A percentile compares a stretch with the other conserved stretches of the same genome.
phyloP scores from a whole-genome alignment of 2,797 vertebrate genomes.

The Microctenopoma lineatum region DNA sequence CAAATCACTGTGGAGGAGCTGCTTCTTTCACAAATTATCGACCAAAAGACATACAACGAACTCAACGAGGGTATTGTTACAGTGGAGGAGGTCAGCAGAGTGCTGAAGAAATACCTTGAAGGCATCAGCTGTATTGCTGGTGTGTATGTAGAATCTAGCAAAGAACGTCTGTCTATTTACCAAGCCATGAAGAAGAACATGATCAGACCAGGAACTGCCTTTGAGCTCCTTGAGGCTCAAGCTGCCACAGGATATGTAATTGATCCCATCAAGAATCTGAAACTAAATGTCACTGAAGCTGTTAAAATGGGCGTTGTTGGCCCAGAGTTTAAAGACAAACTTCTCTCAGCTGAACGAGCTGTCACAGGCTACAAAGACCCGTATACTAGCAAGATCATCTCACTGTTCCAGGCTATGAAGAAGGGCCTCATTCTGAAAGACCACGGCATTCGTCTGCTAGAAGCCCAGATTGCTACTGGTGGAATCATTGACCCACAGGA shows the following conservation, averaged over 20 bases:
- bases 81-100: slow-evolving; percentile 91
- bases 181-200: slow-evolving; percentile 99
- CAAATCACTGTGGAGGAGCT: slow-evolving; percentile 95
- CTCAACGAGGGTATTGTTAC: slow-evolving; percentile 89
- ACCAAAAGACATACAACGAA: slow-evolving; percentile 88
- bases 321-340: slow-evolving; percentile 96
- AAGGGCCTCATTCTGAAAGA: slow-evolving; percentile 97
- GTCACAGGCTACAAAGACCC: slow-evolving; percentile 97
- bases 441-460: slow-evolving; percentile 94
- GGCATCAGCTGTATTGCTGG: slow-evolving; percentile 97
- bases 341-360: slow-evolving; percentile 93
- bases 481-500: slow-evolving; percentile 97
- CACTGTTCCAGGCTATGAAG: slow-evolving; percentile 99
- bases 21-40: slow-evolving; percentile 90
- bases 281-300: slow-evolving; percentile 92
- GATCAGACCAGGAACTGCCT: slow-evolving; percentile 96
- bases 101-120: slow-evolving; percentile 92
- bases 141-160: slow-evolving; percentile 91
- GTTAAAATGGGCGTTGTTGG: slow-evolving; percentile 94
- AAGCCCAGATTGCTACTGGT: slow-evolving; percentile 97
- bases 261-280: slow-evolving; percentile 96
- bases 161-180: slow-evolving; percentile 95
- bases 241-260: slow-evolving; percentile 96
- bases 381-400: slow-evolving; percentile 93
- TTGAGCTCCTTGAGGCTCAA: slow-evolving; percentile 96